Evolutionary conservation across 2,113 vertebrate species (phyloP), one percentile per base, ranked within the genome.

Genomic region (Lagopus leucura): DNA sequence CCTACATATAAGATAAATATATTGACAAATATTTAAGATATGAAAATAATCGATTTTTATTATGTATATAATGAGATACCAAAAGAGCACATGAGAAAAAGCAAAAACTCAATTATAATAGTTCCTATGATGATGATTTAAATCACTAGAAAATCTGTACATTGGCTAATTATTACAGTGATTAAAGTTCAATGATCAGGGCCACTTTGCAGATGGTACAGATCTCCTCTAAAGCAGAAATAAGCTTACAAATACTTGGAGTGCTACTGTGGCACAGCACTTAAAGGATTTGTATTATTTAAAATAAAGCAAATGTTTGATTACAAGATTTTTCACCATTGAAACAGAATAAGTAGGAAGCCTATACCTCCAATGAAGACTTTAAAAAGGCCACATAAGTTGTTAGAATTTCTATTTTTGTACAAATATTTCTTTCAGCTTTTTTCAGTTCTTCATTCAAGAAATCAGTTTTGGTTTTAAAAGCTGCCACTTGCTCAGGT

Each of bases 321-420:
- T 79, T 79, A 4, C 9, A 84, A 57, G 43, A 52, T 66, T 86
- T 52, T 86, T 84, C 77, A 84, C 10, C 69, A 8, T 30, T 20
- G 42, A 60, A 3, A 71, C 15, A 87, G 48, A 92, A 89, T 47
- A 73, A 85, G 10, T 42, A 85, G 71, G 4, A 50, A 82, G 61
- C 42, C 80, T 28, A 1, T 97, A 99, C 99, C 99, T 99, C 98
- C 64, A 97, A 45, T 34, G 98, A 96, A 47, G 94, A 96, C 77
- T 96, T 97, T 8, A 99, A 95, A 97, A 99, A 99, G 24, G 95
- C 36, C 78, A 98, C 96, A 4, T 98, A 98, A 21, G 93, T 95
- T 80, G 97, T 94, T 55, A 99, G 88, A 77, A 98, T 95, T 93
- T 97, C 98, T 67, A 98, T 60, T 65, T 98, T 98, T 28, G 91